These are phyloP conservation scores for Smithornis capensis DNA, from an alignment of 2,113 vertebrate genomes.

Conservation along the genomic window DNA sequence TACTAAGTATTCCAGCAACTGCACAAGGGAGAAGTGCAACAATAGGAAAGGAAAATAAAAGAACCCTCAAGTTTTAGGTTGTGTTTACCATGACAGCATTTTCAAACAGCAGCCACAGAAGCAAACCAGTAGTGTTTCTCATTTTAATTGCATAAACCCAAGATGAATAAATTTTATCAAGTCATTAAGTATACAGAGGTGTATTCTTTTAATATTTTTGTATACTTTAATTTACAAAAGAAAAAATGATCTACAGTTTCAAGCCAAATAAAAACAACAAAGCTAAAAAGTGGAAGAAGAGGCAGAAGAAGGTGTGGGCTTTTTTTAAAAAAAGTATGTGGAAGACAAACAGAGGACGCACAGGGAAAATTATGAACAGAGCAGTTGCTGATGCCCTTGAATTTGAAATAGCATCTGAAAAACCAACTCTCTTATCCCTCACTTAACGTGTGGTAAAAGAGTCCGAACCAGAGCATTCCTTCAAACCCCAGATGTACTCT, in stretches of 20 bases:
- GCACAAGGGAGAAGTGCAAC: accelerated
- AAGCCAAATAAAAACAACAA: not conserved
- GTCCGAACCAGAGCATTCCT: not conserved
- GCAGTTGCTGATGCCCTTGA: not conserved
- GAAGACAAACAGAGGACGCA: not conserved
- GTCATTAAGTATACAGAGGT: not conserved
- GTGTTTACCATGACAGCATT: not conserved
- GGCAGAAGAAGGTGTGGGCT: not conserved
- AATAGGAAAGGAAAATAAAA: not conserved
- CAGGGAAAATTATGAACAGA: not conserved
- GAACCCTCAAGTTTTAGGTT: not conserved
- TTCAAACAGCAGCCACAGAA: not conserved
- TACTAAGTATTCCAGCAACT: not conserved
- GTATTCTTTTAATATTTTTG: not conserved
- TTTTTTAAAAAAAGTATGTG: not conserved
- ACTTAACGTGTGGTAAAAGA: not conserved
- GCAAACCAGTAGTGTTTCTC: not conserved
- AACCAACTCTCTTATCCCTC: not conserved
- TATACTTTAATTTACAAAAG: conserved; percentile 25
- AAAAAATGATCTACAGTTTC: not conserved
- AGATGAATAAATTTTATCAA: not conserved
- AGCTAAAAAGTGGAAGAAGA: not conserved
- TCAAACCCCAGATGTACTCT: not conserved
- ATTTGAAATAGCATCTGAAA: not conserved
- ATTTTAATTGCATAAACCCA: conserved; percentile 36